Evolutionary conservation across 2,888 invertebrate species (phyloP).

Genomic region (Dorcus parallelipipedus): DNA sequence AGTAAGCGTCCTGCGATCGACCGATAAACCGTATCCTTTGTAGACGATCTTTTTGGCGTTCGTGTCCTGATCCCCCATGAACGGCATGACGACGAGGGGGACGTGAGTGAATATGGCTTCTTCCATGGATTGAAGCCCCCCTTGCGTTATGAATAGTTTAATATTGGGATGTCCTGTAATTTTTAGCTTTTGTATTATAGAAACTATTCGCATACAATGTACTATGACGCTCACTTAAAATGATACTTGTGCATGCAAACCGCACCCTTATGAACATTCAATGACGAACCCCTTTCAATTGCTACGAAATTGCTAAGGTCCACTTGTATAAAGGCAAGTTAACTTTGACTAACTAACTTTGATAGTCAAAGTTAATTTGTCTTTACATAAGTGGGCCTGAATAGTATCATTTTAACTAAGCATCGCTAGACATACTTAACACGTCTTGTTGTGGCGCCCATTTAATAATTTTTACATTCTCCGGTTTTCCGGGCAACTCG

Average conservation of each 20-base stretch:
- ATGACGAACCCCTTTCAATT: too few species aligned
- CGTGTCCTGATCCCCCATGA: conserved; percentile 40
- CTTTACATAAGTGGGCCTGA: too few species aligned
- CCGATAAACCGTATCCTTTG: conserved; percentile 13
- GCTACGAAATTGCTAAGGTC: too few species aligned
- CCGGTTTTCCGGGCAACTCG: conserved; percentile 32
- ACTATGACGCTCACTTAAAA: too few species aligned
- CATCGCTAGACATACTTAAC: conserved; percentile 31
- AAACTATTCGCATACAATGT: not conserved
- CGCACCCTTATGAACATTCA: too few species aligned
- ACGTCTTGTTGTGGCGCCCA: conserved; percentile 49
- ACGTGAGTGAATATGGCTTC: conserved; percentile 47
- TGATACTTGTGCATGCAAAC: too few species aligned
- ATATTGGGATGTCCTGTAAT: conserved; percentile 45
- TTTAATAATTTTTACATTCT: conserved; percentile 44
- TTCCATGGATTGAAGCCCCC: conserved; percentile 49
- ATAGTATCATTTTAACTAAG: too few species aligned
- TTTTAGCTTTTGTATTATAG: not conserved
- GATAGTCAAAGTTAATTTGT: too few species aligned
- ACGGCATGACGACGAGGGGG: conserved; percentile 47
- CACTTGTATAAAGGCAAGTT: too few species aligned
- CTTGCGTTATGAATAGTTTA: conserved; percentile 51
- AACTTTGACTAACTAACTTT: too few species aligned
- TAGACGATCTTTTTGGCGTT: conserved; percentile 19
- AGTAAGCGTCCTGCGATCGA: conserved; percentile 14